Base-by-base conservation (phyloP, 2,888 invertebrate genomes). In the Oxystoma pomonae region DNA sequence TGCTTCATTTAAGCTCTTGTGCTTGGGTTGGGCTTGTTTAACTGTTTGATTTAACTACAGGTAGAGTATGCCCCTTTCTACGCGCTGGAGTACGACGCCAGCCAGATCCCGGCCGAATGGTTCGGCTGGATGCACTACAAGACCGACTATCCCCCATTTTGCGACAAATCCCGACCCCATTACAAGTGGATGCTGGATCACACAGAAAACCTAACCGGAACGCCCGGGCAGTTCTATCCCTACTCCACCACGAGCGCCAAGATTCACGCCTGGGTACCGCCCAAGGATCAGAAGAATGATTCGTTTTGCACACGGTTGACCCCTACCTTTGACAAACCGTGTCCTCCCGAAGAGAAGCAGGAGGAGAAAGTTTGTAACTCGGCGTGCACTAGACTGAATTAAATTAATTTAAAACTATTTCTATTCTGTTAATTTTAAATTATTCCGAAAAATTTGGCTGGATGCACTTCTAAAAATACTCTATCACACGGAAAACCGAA, bases 61-160 rank as follows among this genome's bases (percentile, higher is more conserved):
- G 64, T 67, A 12, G 88, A 90, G 71, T 98, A 90, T 75, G 81
- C 87, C 0, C 87, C 89, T 0, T 84, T 86, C 59, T 86, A 87
- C 58, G 60, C 19, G 72, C 78, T 93, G 78, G 88, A 95, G 65
- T 85, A 86, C 59, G 85, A 87, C 58, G 66, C 22, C 85, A 81
- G 90, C 59, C 90, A 94, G 85, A 87, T 98, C n/a, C 67, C 68
- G 16, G 64, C 67, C 5, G 60, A 65, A 18, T 68, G 68, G 68
- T 67, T 35, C 49, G 91, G 94, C 12, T 98, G 97, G 97, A 83
- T 98, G 75, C 95, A 96, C 79, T 93, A 97, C 81, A 94, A 94
- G 79, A 81, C 82, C 59, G 82, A 82, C 67, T 68, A 80, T 63
- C 78, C 80, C 12, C 82, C 82, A 49, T 76, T 69, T 20, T 74